Evolutionary conservation across 2,888 invertebrate species (phyloP), one percentile per base, ranked within the genome.

Genomic region (Willowsia nigromaculata): DNA sequence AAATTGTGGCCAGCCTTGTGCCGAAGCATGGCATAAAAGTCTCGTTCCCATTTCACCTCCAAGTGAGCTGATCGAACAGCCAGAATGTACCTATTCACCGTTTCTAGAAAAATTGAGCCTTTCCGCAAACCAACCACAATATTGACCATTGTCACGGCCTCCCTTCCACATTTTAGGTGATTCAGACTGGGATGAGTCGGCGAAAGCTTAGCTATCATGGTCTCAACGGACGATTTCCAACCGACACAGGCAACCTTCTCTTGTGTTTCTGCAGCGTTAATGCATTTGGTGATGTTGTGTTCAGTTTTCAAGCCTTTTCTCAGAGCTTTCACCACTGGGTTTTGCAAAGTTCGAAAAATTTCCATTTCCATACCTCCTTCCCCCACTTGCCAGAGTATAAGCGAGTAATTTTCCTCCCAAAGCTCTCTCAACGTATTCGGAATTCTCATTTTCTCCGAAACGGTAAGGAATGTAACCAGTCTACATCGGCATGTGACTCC

Each of bases 361-460:
- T 71, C 71, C 43, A 71, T 71, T 71, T 71, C 71, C 40, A 71
- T 40, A 1, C 71, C 71, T 18, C 71, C 71, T 71, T 18, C 40
- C 11, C 71, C 71, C 4, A 71, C 40, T 9, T 18, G 37, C 71
- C 71, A 71, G 9, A 71, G 25, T n/a, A 71, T 40, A 1, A 71
- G 9, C 40, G 71, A 71, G 18, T 71, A 71, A 7, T 71, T 37
- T 15, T 1, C 22, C 3, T 71, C 71, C 1, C 7, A 37, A 11
- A 71, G 1, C 43, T 71, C 71, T 13, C 25, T 7, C 18, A 71
- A 18, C 4, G 71, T 71, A 40, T n/a, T 71, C 40, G 71, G 71
- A 22, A 40, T 40, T 30, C 9, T 40, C 1, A 71, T 6, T 40
- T 40, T 71, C 18, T 25, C 71, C 13, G 33, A 11, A 40, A 71